A percentile compares a stretch with the other conserved stretches of the same genome.
Evolutionary conservation across 2,113 vertebrate species (phyloP).

Genomic region (Tapirus terrestris): DNA sequence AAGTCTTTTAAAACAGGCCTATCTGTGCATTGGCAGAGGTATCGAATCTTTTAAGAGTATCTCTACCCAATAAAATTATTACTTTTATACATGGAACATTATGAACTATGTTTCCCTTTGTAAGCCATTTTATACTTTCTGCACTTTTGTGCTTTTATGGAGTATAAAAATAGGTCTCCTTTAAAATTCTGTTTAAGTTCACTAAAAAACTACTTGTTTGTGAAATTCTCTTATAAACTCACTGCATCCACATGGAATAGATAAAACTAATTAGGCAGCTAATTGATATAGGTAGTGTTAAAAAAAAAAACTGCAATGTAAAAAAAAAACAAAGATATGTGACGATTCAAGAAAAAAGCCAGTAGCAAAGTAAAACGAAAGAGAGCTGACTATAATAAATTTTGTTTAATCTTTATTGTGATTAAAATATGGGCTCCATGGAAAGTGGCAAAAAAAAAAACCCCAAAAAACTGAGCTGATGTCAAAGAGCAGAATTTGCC

Average conservation of each 20-base stretch:
- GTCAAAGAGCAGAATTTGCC: slow-evolving; percentile 65
- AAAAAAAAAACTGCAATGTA: slow-evolving; percentile 77
- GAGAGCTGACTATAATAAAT: slow-evolving; percentile 76
- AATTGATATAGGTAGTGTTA: slow-evolving; percentile 89
- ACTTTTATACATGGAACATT: slow-evolving; percentile 89
- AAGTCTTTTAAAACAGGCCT: slow-evolving; percentile 83
- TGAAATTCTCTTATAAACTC: slow-evolving; percentile 93
- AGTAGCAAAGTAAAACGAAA: slow-evolving; percentile 77
- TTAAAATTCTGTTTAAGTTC: slow-evolving; percentile 91
- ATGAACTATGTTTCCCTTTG: slow-evolving; percentile 89
- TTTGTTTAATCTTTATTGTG: slow-evolving; percentile 73
- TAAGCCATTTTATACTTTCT: slow-evolving; percentile 90
- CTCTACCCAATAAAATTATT: slow-evolving; percentile 87
- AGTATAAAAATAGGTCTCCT: slow-evolving; percentile 92
- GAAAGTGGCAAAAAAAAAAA: neutral
- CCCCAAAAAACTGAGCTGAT: slow-evolving; percentile 53
- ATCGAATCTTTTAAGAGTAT: slow-evolving; percentile 85
- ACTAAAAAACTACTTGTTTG: slow-evolving; percentile 92
- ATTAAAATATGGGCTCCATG: slow-evolving; percentile 68
- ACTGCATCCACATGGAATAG: slow-evolving; percentile 89
- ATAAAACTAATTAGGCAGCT: slow-evolving; percentile 89
- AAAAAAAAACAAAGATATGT: slow-evolving; percentile 66
- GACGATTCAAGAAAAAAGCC: slow-evolving; percentile 68
- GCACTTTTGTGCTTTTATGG: slow-evolving; percentile 91
- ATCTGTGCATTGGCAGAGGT: slow-evolving; percentile 87